These are phyloP conservation scores for Lycorma delicatula DNA, from an alignment of 1,140 invertebrate genomes.

Conservation along the genomic window DNA sequence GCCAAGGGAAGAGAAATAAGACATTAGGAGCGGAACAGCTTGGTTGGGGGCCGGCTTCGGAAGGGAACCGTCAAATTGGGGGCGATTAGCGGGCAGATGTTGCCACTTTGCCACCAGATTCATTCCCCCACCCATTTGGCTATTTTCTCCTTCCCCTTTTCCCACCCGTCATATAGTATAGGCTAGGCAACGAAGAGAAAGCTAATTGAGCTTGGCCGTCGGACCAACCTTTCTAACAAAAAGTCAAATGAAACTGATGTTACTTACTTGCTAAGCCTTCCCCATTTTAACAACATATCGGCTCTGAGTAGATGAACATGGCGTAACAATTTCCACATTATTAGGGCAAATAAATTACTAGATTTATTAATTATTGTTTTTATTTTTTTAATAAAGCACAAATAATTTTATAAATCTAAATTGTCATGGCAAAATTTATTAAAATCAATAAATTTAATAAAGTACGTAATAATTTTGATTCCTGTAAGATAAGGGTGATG, in stretches of 20 bases:
- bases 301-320: too few relatives aligned
- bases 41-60: not conserved
- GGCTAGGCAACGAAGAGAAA: not conserved
- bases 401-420: too few relatives aligned
- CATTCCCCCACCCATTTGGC: not conserved
- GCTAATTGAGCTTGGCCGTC: constrained; percentile 3
- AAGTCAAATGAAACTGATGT: constrained; percentile 2
- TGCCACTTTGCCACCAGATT: not conserved
- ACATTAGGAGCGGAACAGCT: constrained; percentile 2
- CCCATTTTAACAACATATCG: too few relatives aligned
- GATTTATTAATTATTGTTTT: too few relatives aligned
- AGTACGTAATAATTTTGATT: too few relatives aligned
- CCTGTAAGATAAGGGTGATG: too few relatives aligned
- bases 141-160: not conserved
- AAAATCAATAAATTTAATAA: too few relatives aligned
- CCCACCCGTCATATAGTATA: too few relatives aligned
- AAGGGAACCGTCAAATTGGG: not conserved
- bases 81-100: constrained; percentile 6
- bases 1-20: not conserved
- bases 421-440: too few relatives aligned
- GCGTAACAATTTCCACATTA: too few relatives aligned
- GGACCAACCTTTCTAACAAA: not conserved
- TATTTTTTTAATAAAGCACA: too few relatives aligned
- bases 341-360: too few relatives aligned
- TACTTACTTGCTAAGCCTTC: not conserved